Conservation (phyloP, 2,113 vertebrate species). For the Formicarius rufipectus region DNA sequence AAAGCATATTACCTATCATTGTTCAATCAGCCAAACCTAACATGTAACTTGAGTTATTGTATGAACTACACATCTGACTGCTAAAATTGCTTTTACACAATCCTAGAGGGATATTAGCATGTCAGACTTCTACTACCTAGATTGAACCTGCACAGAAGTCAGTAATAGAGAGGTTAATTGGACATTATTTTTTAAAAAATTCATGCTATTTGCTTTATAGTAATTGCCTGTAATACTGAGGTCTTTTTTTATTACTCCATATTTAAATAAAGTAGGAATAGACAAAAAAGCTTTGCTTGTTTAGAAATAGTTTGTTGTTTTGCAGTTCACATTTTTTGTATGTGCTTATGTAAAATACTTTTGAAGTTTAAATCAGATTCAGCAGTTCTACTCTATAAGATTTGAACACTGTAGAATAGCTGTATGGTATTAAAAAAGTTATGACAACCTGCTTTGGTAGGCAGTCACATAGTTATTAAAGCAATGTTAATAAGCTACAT, state of each 20-base stretch:
- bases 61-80: neutral
- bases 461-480: neutral
- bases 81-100: neutral
- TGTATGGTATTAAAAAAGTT: neutral
- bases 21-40: neutral
- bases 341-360: neutral
- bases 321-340: neutral
- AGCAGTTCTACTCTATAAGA: neutral
- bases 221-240: neutral
- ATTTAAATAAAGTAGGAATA: neutral
- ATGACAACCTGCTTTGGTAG: neutral
- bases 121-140: neutral
- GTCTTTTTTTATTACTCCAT: neutral
- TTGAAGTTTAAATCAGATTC: neutral
- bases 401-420: neutral
- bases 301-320: neutral
- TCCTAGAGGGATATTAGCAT: neutral
- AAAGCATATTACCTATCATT: neutral
- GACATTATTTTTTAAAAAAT: neutral
- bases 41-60: neutral
- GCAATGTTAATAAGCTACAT: neutral
- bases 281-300: neutral
- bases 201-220: neutral
- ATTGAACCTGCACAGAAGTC: neutral
- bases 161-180: neutral